Evolutionary conservation across 92 coral and sea anemone species (phyloP), one percentile per base, ranked within the genome.

Genomic region (Galaxea fascicularis): DNA sequence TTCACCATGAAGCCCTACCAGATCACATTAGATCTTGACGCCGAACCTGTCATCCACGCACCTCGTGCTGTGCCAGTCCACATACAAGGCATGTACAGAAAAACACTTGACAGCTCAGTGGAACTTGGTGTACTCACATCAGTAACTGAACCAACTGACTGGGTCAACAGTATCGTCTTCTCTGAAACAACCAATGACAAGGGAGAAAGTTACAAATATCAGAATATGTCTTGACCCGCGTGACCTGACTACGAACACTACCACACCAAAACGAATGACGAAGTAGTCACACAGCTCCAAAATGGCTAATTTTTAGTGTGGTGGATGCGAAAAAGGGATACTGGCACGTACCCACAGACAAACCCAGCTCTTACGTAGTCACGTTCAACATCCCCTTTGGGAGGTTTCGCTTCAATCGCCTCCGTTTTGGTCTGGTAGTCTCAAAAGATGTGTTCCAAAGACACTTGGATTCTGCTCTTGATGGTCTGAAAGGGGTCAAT

Each of bases 41-140:
- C 92, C 45, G 82, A 90, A 60, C 90, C 90, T 62, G 90, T 82
- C 73, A 82, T 86, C 49, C 89, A 86, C 54, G 77, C 89, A 76
- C 85, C 79, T n/a, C 76, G 89, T 74, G 57, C 76, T 35, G 89
- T 86, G 69, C 89, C 80, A 35, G 79, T 86, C 41, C 90, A 79
- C n/a, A n/a, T n/a, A n/a, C n/a, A n/a, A n/a, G n/a, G n/a, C n/a
- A n/a, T n/a, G n/a, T 70, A 10, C 12, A 72, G 22, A 63, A 20
- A 68, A 10, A 65, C 73, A 41, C 31, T 83, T 69, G 73, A 83
- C 81, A 52, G 25, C 62, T 73, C 74, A 82, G 30, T 46, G 21
- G 80, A 59, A 16, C 63, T 72, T 7, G 74, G 82, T 14, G 82
- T 62, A 9, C 20, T 83, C 21, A 10, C 18, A 20, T 26, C 49